Percentiles rank a stretch among this genome's conserved stretches.
phyloP scores from a whole-genome alignment of 92 coral and sea anemone genomes.

The Epizoanthus rinbou region DNA sequence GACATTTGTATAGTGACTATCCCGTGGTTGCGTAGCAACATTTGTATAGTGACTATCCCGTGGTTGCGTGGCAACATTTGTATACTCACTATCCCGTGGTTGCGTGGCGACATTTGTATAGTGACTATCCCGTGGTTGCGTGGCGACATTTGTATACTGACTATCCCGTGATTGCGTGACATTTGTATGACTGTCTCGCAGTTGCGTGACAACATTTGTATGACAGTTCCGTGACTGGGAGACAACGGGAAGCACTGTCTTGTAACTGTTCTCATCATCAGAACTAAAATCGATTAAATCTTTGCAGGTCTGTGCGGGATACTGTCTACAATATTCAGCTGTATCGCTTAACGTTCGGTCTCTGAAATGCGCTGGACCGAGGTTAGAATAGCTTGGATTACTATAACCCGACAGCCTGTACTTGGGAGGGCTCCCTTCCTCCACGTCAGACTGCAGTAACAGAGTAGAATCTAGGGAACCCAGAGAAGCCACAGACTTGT shows the following conservation, averaged over 20 bases:
- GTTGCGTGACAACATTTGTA: background rate
- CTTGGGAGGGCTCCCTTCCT: constrained; percentile 12
- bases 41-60: background rate
- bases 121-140: too few species aligned
- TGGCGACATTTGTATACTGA: too few species aligned
- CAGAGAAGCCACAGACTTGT: constrained; percentile 60
- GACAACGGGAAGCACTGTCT: background rate
- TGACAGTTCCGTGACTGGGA: background rate
- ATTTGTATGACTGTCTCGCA: background rate
- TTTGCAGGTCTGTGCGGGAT: background rate
- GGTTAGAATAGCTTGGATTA: constrained; percentile 12
- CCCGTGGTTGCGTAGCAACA: too few species aligned
- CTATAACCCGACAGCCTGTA: background rate
- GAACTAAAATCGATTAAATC: constrained; percentile 41
- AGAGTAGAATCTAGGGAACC: constrained; percentile 68
- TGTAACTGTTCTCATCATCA: constrained; percentile 18
- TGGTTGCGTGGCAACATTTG: background rate
- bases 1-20: too few species aligned
- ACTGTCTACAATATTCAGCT: background rate
- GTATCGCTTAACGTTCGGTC: constrained; percentile 15
- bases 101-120: background rate
- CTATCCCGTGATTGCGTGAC: background rate
- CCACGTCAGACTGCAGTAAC: constrained; percentile 37
- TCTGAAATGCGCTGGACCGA: constrained; percentile 22
- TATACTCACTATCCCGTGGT: background rate